phyloP scores from a whole-genome alignment of 2,888 invertebrate genomes.

The Eupithecia abbreviata region DNA sequence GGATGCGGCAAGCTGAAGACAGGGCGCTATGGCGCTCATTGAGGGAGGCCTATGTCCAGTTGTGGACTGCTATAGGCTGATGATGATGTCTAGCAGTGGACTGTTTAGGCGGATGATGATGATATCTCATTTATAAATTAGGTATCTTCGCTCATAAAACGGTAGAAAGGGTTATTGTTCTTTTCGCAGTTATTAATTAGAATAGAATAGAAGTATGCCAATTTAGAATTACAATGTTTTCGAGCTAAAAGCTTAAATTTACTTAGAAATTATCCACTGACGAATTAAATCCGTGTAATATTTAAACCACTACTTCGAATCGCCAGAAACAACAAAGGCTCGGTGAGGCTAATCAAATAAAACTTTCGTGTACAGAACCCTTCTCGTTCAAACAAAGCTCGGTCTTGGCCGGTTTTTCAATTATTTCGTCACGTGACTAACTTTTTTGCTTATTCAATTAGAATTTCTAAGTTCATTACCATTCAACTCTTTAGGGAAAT shows the following conservation, averaged over 20 bases:
- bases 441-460: slow-evolving; percentile 27
- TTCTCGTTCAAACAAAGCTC: slow-evolving; percentile 3
- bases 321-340: slow-evolving; percentile 2
- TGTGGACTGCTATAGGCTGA: too few relatives aligned
- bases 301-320: neutral
- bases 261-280: neutral
- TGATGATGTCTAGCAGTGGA: too few relatives aligned
- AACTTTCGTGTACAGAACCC: slow-evolving; percentile 8
- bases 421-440: slow-evolving; percentile 12
- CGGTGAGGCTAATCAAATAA: slow-evolving; percentile 5
- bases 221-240: neutral
- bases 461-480: slow-evolving; percentile 32
- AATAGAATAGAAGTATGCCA: too few relatives aligned
- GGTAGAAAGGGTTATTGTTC: neutral
- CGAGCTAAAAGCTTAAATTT: neutral
- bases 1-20: too few relatives aligned
- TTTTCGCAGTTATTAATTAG: neutral
- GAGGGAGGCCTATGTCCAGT: too few relatives aligned
- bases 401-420: neutral
- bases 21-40: too few relatives aligned
- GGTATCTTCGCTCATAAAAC: neutral
- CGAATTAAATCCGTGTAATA: neutral
- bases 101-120: too few relatives aligned
- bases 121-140: too few relatives aligned
- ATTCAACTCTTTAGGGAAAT: slow-evolving; percentile 39